Percentiles rank a stretch among this genome's conserved stretches.
These are phyloP conservation scores for Microtus pennsylvanicus DNA, from an alignment of 2,113 vertebrate genomes.

Conservation along the genomic window DNA sequence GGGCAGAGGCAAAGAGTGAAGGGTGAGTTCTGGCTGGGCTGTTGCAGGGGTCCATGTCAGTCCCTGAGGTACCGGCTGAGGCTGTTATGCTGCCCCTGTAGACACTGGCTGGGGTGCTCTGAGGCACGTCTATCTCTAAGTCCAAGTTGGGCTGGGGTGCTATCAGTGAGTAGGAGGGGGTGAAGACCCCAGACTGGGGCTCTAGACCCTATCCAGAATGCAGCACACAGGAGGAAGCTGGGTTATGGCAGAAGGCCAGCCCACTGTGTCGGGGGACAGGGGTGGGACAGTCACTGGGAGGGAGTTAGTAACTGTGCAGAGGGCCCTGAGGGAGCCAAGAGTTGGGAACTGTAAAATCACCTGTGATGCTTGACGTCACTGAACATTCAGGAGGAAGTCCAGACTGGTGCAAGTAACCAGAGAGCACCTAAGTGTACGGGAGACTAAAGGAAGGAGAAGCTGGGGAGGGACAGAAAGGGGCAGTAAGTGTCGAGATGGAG, in stretches of 20 bases:
- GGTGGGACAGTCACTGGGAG: background rate
- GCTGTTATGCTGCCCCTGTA: background rate
- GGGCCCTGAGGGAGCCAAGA: background rate
- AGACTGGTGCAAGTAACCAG: background rate
- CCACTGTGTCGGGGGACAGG: background rate
- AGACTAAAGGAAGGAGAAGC: fast-evolving
- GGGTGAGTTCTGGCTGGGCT: background rate
- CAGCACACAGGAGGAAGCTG: background rate
- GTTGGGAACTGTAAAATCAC: background rate
- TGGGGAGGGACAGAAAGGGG: background rate
- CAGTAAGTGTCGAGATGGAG: background rate
- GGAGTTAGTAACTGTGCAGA: fast-evolving
- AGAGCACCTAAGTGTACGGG: background rate
- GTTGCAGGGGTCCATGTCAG: too few species aligned
- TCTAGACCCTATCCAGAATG: background rate
- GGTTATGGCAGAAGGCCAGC: background rate
- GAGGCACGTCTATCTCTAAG: background rate
- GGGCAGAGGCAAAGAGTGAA: background rate
- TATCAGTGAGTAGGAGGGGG: too few species aligned
- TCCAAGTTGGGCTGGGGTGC: background rate
- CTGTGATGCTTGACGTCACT: background rate
- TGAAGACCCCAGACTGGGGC: background rate
- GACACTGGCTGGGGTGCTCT: background rate
- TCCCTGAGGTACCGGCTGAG: background rate
- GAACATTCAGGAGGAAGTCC: background rate